Evolutionary conservation across 2,113 vertebrate species (phyloP).

Genomic region (Potamarius usumacintae): DNA sequence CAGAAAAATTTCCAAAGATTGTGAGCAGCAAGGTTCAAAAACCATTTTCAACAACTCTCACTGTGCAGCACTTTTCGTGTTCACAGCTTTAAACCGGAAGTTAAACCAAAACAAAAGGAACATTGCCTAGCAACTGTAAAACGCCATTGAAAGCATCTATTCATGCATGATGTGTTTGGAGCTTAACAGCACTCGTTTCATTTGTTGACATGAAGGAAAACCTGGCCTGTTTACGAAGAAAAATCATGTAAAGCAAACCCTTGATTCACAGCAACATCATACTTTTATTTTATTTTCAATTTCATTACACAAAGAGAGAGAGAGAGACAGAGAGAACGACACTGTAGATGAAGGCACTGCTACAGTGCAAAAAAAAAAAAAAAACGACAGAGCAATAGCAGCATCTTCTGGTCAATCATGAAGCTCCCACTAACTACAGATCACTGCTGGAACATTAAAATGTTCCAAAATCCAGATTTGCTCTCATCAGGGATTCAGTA

Average conservation of each 20-base stretch:
- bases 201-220: conserved; percentile 15
- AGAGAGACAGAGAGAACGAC: not conserved
- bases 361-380: not conserved
- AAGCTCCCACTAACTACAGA: conserved; percentile 10
- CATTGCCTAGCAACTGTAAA: conserved; percentile 11
- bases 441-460: not conserved
- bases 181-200: not conserved
- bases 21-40: not conserved
- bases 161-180: not conserved
- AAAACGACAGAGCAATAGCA: conserved; percentile 55
- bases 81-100: not conserved
- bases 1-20: not conserved
- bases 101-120: not conserved
- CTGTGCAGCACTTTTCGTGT: not conserved
- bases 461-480: not conserved
- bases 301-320: not conserved
- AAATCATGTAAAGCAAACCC: not conserved
- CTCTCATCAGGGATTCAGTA: conserved; percentile 9
- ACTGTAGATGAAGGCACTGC: not conserved
- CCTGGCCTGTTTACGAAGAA: not conserved
- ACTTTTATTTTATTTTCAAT: conserved; percentile 14
- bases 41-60: not conserved
- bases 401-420: conserved; percentile 57
- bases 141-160: conserved; percentile 7
- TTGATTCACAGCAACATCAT: not conserved